A percentile compares a stretch with the other conserved stretches of the same genome.
Evolutionary conservation across 2,113 vertebrate species (phyloP).

Genomic region (Mionectes macconnelli): DNA sequence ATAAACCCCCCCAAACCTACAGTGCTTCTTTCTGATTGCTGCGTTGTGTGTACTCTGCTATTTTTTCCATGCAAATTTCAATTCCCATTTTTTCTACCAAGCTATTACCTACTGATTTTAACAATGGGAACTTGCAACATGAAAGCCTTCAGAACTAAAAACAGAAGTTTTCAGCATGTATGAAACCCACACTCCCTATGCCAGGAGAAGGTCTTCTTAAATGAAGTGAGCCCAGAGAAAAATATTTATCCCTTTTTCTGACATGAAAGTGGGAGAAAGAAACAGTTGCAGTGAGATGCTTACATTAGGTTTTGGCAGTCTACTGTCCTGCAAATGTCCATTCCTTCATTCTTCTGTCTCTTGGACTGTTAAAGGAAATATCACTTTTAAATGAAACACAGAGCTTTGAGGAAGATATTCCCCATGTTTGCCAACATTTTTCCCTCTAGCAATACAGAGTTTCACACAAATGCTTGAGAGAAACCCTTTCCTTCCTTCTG

Average conservation of each 20-base stretch:
- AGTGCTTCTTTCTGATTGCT: background rate
- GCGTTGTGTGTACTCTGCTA: background rate
- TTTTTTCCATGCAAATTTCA: background rate
- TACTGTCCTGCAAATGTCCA: background rate
- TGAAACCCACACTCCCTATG: background rate
- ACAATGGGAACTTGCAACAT: background rate
- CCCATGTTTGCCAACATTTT: background rate
- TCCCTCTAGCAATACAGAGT: background rate
- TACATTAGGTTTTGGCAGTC: background rate
- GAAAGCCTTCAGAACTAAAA: background rate
- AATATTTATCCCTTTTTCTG: background rate
- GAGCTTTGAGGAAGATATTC: background rate
- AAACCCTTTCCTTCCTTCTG: background rate
- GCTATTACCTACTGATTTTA: background rate
- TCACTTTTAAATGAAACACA: background rate
- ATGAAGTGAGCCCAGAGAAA: background rate
- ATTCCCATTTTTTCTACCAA: background rate
- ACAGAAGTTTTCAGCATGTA: accelerated
- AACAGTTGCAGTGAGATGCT: background rate
- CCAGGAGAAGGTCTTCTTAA: background rate
- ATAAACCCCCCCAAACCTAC: accelerated
- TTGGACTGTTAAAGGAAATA: background rate
- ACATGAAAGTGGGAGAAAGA: background rate
- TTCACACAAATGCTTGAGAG: background rate
- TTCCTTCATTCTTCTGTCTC: background rate